These are phyloP conservation scores for Alviniconcha strummeri DNA, from an alignment of 2,888 invertebrate genomes.

Conservation along the genomic window DNA sequence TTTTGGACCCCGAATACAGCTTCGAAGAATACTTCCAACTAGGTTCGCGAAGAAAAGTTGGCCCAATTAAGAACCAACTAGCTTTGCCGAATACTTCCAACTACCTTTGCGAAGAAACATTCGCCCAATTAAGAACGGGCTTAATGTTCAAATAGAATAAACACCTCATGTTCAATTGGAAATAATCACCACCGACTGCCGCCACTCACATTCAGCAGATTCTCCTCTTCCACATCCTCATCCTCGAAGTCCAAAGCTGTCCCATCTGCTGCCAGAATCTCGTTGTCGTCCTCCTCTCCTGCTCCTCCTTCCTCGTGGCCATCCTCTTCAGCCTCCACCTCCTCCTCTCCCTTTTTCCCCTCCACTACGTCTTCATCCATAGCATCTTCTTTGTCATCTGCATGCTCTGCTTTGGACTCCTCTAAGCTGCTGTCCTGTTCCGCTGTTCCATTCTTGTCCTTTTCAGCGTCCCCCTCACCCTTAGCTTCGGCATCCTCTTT, in stretches of 20 bases:
- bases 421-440: slow-evolving; percentile 5
- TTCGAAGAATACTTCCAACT: too few relatives aligned
- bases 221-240: slow-evolving; percentile 17
- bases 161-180: too few relatives aligned
- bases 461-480: background rate
- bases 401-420: slow-evolving; percentile 8
- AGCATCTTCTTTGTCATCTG: slow-evolving; percentile 7
- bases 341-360: background rate
- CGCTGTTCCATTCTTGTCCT: background rate
- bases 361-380: background rate
- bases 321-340: slow-evolving; percentile 11
- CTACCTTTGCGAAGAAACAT: too few relatives aligned
- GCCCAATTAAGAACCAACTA: too few relatives aligned
- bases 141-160: too few relatives aligned
- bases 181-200: too few relatives aligned
- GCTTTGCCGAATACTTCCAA: too few relatives aligned
- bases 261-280: slow-evolving; percentile 1
- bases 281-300: slow-evolving; percentile 19
- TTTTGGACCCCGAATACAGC: too few relatives aligned
- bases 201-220: slow-evolving; percentile 20
- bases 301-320: background rate
- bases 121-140: too few relatives aligned
- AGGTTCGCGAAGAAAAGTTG: too few relatives aligned
- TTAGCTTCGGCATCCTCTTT: background rate
- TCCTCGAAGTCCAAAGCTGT: slow-evolving; percentile 21